Evolutionary conservation across 2,888 invertebrate genomes (phyloP), one percentile per base, ranked within the genome.

Genomic region (Hypselothyrea guttata): DNA sequence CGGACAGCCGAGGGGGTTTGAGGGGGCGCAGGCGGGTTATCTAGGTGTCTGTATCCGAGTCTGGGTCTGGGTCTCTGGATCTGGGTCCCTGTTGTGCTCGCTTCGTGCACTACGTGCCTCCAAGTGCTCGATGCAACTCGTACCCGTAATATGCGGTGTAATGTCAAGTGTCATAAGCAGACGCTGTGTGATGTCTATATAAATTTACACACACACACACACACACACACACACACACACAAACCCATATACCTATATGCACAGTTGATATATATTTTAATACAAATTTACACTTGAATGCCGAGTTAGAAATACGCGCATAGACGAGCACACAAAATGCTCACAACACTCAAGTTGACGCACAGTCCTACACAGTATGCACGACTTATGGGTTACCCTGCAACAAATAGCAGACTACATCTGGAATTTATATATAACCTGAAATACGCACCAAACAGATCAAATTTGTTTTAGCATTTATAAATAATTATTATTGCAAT

Each of bases 141-240:
- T 52, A 7, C 27, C 15, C 54, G 51, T 38, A 57, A 54, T 66
- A 48, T 56, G 61, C 53, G 53, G 33, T 54, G 51, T 48, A 51
- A 62, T 68, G 68, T 58, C 68, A 55, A 58, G 62, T 62, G 68
- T 58, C 68, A 62, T 54, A 62, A 53, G 45, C 66, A 66, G 52
- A 33, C 37, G 46, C 56, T 31, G 34, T 34, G 8, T 22, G 22
- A 22, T 22, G 22, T 28, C 5, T 28, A 28, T 28, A 28, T 28
- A 9, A 7, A 28, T 8, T 15, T 16, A 9, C 4, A n/a, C n/a
- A 35, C 55, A 37, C 31, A 48, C 37, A 30, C 11, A n/a, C 18
- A 16, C 31, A n/a, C 12, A 18, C 22, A 40, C 22, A 12, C 38
- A 37, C 18, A 18, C 37, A n/a, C 8, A 35, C 35, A 8, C 35